Conservation (phyloP, 2,888 invertebrate genomes). For the Drosophila anceps region DNA sequence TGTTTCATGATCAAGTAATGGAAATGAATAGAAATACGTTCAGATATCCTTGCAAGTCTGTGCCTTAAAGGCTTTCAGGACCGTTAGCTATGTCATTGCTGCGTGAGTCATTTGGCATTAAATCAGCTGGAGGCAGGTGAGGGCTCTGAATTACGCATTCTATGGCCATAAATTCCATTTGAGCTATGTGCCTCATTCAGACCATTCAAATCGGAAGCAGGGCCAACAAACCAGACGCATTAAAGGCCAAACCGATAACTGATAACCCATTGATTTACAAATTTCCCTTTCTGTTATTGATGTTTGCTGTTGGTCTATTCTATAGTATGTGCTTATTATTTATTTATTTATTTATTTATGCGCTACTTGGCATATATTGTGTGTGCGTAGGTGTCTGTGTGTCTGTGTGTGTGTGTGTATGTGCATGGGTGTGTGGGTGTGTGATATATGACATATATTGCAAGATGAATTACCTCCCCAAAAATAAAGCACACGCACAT, state of each 20-base stretch:
- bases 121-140: too few species aligned
- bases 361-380: conserved; percentile 8
- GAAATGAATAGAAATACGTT: too few species aligned
- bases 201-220: neutral
- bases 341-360: conserved; percentile 32
- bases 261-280: conserved; percentile 29
- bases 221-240: conserved; percentile 15
- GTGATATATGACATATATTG: conserved; percentile 60
- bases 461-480: conserved; percentile 72
- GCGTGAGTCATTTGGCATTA: conserved; percentile 45
- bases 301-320: conserved; percentile 2
- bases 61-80: neutral
- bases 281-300: conserved; percentile 12
- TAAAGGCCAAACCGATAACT: conserved; percentile 1
- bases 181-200: conserved; percentile 7
- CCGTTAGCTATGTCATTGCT: conserved; percentile 35
- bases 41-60: neutral
- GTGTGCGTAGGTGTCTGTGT: neutral
- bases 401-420: neutral
- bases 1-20: too few species aligned
- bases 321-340: conserved; percentile 18
- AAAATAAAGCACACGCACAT: conserved; percentile 47
- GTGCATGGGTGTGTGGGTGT: conserved; percentile 8
- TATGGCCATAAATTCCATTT: conserved; percentile 19
- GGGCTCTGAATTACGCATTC: conserved; percentile 1